A percentile compares a stretch with the other conserved stretches of the same genome.
Evolutionary conservation across 1,140 invertebrate species (phyloP).

Genomic region (Drosophila sucinea): DNA sequence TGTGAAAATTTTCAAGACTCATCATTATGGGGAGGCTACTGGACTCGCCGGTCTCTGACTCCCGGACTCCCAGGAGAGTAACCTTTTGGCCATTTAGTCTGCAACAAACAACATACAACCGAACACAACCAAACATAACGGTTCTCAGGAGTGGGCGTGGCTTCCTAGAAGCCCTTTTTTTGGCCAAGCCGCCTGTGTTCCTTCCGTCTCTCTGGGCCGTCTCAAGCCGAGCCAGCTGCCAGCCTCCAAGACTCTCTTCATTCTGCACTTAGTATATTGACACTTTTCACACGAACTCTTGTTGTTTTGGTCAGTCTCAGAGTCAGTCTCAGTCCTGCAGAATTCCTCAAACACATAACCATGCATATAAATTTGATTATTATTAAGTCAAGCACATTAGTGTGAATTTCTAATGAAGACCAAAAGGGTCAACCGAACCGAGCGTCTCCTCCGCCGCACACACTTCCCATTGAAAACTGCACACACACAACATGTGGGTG

Average conservation of each 20-base stretch:
- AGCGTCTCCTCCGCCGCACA: background rate
- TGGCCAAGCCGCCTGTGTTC: slow-evolving; percentile 8
- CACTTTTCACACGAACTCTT: slow-evolving; percentile 48
- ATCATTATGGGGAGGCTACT: slow-evolving; percentile 52
- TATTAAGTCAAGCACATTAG: slow-evolving; percentile 83
- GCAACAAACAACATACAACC: slow-evolving; percentile 34
- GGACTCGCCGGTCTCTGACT: slow-evolving; percentile 42
- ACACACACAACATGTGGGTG: slow-evolving; percentile 20
- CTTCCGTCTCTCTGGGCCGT: slow-evolving; percentile 26
- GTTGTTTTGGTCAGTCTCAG: slow-evolving; percentile 2
- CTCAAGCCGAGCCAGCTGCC: slow-evolving; percentile 35
- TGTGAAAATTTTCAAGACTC: slow-evolving; percentile 75
- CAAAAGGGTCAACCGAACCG: slow-evolving; percentile 44
- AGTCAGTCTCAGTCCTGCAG: slow-evolving; percentile 42
- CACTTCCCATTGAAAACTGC: slow-evolving; percentile 32
- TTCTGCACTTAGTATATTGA: slow-evolving; percentile 52
- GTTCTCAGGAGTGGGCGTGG: slow-evolving; percentile 49
- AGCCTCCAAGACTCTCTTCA: slow-evolving; percentile 31
- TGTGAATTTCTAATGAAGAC: slow-evolving; percentile 77
- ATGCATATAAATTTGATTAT: slow-evolving; percentile 83
- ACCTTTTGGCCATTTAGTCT: slow-evolving; percentile 82
- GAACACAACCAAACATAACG: slow-evolving; percentile 43
- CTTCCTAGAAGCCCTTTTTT: slow-evolving; percentile 13
- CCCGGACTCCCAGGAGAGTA: slow-evolving; percentile 63
- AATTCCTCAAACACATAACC: slow-evolving; percentile 76